Evolutionary conservation across 2,797 vertebrate species (phyloP).

Genomic region (Lagocephalus sceleratus): DNA sequence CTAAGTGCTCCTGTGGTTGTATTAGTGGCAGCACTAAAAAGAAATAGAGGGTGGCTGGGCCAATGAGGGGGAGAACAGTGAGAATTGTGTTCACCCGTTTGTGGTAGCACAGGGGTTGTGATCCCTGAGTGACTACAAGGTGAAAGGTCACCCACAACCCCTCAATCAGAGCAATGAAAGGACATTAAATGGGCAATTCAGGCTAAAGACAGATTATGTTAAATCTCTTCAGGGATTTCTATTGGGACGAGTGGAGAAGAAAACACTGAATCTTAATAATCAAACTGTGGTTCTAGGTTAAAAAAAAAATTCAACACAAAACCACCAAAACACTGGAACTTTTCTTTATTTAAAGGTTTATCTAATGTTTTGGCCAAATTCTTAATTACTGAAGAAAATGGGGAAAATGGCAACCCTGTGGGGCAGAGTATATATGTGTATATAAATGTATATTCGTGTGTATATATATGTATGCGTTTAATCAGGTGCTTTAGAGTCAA

Average conservation of each 20-base stretch:
- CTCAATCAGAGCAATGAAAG: slow-evolving; percentile 36
- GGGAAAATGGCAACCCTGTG: no score
- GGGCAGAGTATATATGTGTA: no score
- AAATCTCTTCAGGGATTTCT: slow-evolving; percentile 15
- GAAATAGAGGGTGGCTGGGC: slow-evolving; percentile 48
- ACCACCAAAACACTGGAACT: slow-evolving; percentile 6
- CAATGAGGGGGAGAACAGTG: slow-evolving; percentile 55
- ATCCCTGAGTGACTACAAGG: slow-evolving; percentile 52
- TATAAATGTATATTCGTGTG: no score
- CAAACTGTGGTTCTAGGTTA: not conserved
- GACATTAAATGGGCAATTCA: slow-evolving; percentile 35
- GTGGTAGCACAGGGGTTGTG: slow-evolving; percentile 53
- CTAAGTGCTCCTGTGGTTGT: slow-evolving; percentile 45
- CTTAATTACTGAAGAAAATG: not conserved
- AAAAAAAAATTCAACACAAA: not conserved
- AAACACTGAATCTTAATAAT: slow-evolving; percentile 5
- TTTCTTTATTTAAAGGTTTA: slow-evolving; percentile 19
- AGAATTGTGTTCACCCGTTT: slow-evolving; percentile 60
- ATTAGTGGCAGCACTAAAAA: slow-evolving; percentile 59
- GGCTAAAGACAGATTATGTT: slow-evolving; percentile 34
- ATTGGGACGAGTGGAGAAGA: slow-evolving; percentile 4
- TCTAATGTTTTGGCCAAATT: slow-evolving; percentile 5
- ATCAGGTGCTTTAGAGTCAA: slow-evolving; percentile 5
- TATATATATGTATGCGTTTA: no score
- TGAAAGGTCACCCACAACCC: slow-evolving; percentile 57